Evolutionary conservation across 2,797 vertebrate genomes (phyloP).

Genomic region (Zalophus californianus): DNA sequence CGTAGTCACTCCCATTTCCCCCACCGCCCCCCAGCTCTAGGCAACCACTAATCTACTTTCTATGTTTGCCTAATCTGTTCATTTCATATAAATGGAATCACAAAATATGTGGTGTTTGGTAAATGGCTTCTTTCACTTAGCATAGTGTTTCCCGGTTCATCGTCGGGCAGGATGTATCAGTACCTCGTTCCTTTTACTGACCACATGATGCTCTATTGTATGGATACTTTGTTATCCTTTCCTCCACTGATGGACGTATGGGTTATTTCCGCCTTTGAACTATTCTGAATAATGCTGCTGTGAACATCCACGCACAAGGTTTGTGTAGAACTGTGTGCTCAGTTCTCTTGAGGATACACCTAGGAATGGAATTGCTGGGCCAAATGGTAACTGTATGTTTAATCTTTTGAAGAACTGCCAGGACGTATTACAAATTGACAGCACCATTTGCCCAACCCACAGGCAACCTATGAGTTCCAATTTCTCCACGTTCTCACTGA

Average conservation of each 20-base stretch:
- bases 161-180: not conserved
- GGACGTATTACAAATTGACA: not conserved
- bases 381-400: not conserved
- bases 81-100: conserved; percentile 42
- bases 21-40: not conserved
- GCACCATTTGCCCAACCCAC: not conserved
- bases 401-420: not conserved
- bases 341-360: not conserved
- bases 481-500: not conserved
- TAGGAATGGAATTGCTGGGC: not conserved
- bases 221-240: not conserved
- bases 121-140: not conserved
- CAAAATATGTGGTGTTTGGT: not conserved
- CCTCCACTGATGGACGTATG: no score
- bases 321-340: not conserved
- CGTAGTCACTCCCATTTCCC: not conserved
- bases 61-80: not conserved
- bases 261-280: not conserved
- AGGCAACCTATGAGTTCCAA: not conserved
- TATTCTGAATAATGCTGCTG: not conserved
- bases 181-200: not conserved
- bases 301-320: not conserved
- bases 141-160: not conserved
- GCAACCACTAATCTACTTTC: not conserved
- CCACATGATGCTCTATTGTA: not conserved